Base-by-base conservation (phyloP, 1,140 invertebrate species). In the Sarcophaga peregrina region DNA sequence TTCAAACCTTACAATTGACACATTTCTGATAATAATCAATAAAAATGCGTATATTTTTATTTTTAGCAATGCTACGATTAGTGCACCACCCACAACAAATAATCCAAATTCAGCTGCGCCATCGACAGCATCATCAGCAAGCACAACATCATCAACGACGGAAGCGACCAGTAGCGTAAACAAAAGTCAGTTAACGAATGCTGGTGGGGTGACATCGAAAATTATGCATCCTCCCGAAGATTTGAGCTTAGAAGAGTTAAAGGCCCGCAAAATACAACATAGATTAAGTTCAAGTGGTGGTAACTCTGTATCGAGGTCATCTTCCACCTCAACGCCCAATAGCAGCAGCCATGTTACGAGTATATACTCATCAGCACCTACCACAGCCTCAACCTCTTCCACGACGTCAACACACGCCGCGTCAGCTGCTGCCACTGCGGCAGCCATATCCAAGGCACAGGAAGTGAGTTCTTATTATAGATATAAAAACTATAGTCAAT, bases 211-310 rank as follows among this genome's bases (percentile, higher is more conserved):
- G 46, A 95, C 95, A 20, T 96, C 96, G 89, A 96, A 96, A 92
- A 97, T 98, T 81, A 95, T 98, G 87, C 98, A 99, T 91, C 98
- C 97, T 45, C 94, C 96, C 45, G 97, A 98, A 91, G 98, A 98
- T 91, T 94, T 98, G 68, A 98, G 97, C 73, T 87, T 98, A 92
- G 97, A 98, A 90, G 97, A 98, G 91, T 94, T 96, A 84, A 92
- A 95, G 81, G 95, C 96, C 11, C 93, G 94, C 83, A 91, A 94
- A 86, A 92, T 94, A 5, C 87, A 87, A 80, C 83, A 82, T 52
- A 88, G 87, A 80, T 68, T 68, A 20, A 50, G 62, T 58, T 75
- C 45, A 13, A 62, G 62, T 37, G 68, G 48, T 82, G 76, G 89
- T 88, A 11, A 90, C 90, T 52, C 47, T n/a, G 48, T 20, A 78